Evolutionary conservation across 1,140 invertebrate species (phyloP), one percentile per base, ranked within the genome.

Genomic region (Rhagoletis zephyria): DNA sequence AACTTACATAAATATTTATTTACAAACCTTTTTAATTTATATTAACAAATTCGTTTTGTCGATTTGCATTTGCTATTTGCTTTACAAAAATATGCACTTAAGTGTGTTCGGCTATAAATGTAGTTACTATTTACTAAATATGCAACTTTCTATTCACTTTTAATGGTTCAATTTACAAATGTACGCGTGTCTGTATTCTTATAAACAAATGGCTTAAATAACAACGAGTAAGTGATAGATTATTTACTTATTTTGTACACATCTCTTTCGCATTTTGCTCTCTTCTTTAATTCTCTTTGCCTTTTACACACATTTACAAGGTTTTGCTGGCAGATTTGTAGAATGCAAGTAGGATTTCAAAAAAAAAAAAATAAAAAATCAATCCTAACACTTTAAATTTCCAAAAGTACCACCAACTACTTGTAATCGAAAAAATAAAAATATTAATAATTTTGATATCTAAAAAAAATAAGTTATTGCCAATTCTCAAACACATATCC

Each of bases 151-250:
- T 30, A 30, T 1, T 16, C 16, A 4, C 16, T n/a, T 14, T 63
- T 4, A 63, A n/a, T 63, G 61, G n/a, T 63, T 16, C 12, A 63
- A 63, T 87, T 70, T 87, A 87, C 64, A 70, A 7, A 42, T 59
- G 60, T 87, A 19, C 70, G 86, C 40, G 48, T 87, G 48, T 16
- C 10, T 40, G 10, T n/a, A 48, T 67, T 30, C 30, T 14, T 87
- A 87, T 87, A 87, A 67, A 61, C 77, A 77, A 87, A 87, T 77
- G 86, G 64, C 86, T 87, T 87, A 87, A 70, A 56, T 70, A 74
- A 87, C 64, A 87, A 70, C 19, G 70, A 87, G 67, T 85, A 30
- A 65, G 63, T 65, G 7, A n/a, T 65, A 51, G 40, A 86, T 63
- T 48, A 64, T 30, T 85, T 85, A n/a, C 2, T 59, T 74, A 42